Base-by-base conservation (phyloP, 2,888 invertebrate species). In the Sepioteuthis lessoniana region DNA sequence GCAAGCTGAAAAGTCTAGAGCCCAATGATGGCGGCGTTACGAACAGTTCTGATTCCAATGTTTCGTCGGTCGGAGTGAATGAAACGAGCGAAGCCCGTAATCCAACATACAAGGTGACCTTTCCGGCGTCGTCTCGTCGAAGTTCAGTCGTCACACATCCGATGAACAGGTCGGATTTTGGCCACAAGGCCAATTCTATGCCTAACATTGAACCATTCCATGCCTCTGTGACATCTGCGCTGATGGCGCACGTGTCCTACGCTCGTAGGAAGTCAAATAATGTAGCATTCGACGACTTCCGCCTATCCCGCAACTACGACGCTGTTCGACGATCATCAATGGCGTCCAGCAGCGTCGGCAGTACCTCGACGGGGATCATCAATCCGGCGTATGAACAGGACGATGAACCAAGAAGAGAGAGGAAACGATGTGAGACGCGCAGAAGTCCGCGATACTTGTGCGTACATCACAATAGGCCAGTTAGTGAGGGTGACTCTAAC, bases 141-240 rank as follows among this genome's bases (percentile, higher is more conserved):
- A 37, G 38, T 31, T 93, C 50, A 28, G 50, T 50, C 38, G 93
- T 55, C 47, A 92, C 92, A 31, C 60, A 93, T 50, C 93, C 93
- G n/a, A 93, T 93, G 4, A 60, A 93, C 13, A 60, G 35, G 25
- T 60, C 50, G n/a, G 93, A 93, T 35, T 50, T 93, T 16, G 93
- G 50, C 60, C 47, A 93, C 31, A 93, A 93, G 37, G 93, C 93
- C 13, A 50, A 60, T 37, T 93, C 93, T 21, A 93, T 93, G 93
- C 93, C 93, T 38, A 93, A 93, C 60, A 93, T 93, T 35, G 37
- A 93, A 93, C 93, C 93, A 55, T 93, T 93, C 55, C 93, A 93
- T 93, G 38, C 47, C 38, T 47, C 93, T 16, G 46, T 92, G 10
- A n/a, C 92, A 28, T 92, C 92, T 5, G 92, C 92, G 31, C 47